Percentiles rank a stretch among this genome's conserved stretches.
phyloP scores from a whole-genome alignment of 2,113 vertebrate species.

The Petroica traversi region DNA sequence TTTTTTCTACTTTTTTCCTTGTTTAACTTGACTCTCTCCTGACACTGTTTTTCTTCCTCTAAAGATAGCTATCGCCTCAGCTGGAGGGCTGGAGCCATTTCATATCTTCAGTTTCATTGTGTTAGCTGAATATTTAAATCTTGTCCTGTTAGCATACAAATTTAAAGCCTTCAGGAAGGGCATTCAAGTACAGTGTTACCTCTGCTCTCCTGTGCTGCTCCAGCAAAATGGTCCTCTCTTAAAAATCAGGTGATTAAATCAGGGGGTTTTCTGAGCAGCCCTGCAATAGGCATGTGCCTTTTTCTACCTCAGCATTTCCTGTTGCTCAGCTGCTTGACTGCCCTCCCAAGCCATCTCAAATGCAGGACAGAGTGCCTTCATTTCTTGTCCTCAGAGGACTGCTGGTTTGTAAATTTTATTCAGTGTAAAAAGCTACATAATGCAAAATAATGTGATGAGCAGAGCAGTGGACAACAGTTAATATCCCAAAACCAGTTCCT shows the following conservation, averaged over 20 bases:
- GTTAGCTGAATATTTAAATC: neutral
- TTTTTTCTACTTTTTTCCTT: neutral
- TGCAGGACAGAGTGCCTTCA: neutral
- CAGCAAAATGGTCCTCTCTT: neutral
- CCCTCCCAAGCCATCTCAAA: neutral
- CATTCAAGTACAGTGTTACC: neutral
- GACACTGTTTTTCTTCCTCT: neutral
- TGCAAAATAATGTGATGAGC: neutral
- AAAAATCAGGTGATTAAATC: neutral
- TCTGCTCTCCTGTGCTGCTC: neutral
- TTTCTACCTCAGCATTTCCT: neutral
- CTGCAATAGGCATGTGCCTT: neutral
- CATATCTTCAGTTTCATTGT: neutral
- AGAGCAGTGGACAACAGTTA: neutral
- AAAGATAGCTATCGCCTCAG: neutral
- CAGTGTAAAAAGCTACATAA: neutral
- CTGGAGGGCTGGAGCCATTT: neutral
- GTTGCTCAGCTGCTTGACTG: neutral
- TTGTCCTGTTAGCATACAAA: neutral
- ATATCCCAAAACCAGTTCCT: neutral
- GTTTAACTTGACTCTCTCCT: neutral
- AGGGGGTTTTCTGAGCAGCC: neutral
- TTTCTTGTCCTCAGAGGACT: neutral
- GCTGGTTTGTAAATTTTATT: neutral
- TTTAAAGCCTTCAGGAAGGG: neutral